These are phyloP conservation scores for Dasypolia templi DNA, from an alignment of 2,888 invertebrate species.

Conservation along the genomic window DNA sequence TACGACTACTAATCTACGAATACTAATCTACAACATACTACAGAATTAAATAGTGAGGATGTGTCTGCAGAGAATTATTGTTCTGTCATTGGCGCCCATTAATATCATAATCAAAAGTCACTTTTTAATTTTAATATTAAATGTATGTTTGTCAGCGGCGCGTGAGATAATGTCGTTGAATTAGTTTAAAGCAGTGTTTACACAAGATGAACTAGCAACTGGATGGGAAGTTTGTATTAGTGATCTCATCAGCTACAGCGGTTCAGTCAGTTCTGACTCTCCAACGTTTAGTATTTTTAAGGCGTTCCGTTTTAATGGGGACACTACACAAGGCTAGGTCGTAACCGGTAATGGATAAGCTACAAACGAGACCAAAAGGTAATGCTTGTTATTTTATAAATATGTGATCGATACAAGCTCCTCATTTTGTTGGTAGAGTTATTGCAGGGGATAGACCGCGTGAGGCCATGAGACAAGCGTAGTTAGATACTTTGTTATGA, in stretches of 20 bases:
- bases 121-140: not conserved
- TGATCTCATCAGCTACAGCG: not conserved
- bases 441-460: no score
- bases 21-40: constrained; percentile 3
- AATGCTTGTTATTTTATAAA: no score
- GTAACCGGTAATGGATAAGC: no score
- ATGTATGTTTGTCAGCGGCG: not conserved
- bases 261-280: no score
- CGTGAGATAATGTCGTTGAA: not conserved
- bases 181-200: not conserved
- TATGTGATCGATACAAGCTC: no score
- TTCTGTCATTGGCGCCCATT: not conserved
- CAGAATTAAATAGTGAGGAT: not conserved
- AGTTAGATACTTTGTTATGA: no score
- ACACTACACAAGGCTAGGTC: no score
- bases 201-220: not conserved
- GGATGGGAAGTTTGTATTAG: not conserved
- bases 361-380: no score
- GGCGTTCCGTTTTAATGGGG: not conserved
- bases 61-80: not conserved
- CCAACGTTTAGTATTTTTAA: not conserved
- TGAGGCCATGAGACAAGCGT: no score
- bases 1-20: no score
- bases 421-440: no score
- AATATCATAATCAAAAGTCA: not conserved